Evolutionary conservation across 1,140 invertebrate genomes (phyloP).

Genomic region (Drosophila obscura): DNA sequence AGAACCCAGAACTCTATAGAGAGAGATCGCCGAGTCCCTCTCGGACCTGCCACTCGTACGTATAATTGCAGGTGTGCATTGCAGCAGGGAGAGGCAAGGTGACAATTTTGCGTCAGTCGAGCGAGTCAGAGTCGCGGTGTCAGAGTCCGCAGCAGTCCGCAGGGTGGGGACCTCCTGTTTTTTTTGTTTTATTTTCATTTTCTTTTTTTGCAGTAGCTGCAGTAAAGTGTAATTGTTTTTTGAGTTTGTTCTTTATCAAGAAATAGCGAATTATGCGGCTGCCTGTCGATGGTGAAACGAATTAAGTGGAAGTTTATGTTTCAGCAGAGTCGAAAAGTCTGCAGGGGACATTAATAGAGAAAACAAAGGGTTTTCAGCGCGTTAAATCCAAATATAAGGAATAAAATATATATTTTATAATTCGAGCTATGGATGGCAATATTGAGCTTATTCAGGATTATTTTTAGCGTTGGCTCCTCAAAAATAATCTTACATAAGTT

Average conservation of each 20-base stretch:
- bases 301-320: conserved; percentile 35
- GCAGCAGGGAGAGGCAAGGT: conserved; percentile 65
- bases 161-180: conserved; percentile 27
- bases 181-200: conserved; percentile 6
- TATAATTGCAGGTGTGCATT: conserved; percentile 78
- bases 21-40: conserved; percentile 22
- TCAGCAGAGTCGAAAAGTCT: background rate
- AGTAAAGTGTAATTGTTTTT: conserved; percentile 66
- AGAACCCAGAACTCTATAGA: conserved; percentile 26
- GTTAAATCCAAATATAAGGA: too few relatives aligned
- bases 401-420: too few relatives aligned
- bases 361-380: background rate
- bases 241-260: conserved; percentile 30
- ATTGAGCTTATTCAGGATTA: too few relatives aligned
- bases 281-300: conserved; percentile 58
- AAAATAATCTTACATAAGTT: too few relatives aligned
- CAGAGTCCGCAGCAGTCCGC: conserved; percentile 32
- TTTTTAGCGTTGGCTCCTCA: too few relatives aligned
- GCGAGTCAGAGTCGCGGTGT: conserved; percentile 55
- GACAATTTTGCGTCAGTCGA: conserved; percentile 80
- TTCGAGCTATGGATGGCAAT: too few relatives aligned
- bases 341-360: conserved; percentile 1
- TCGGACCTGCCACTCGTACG: conserved; percentile 35
- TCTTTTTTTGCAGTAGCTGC: conserved; percentile 29
- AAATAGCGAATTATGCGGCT: conserved; percentile 55